Conservation (phyloP, 1,140 invertebrate species). For the Coptotermes formosanus region DNA sequence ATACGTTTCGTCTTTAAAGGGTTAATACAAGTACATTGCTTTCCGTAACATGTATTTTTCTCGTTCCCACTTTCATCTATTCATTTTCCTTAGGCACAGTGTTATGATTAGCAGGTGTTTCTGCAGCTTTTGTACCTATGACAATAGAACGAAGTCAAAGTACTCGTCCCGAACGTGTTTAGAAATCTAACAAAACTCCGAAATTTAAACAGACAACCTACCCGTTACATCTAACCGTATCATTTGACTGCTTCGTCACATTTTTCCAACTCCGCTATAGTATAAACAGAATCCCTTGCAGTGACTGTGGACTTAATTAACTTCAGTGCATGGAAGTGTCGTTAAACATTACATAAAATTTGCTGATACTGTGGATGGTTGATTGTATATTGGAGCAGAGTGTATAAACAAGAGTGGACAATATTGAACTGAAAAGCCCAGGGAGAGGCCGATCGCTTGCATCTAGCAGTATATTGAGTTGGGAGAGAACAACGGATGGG, state of each 20-base stretch:
- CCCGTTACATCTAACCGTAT: background rate
- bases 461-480: conserved; percentile 19
- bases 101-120: no score
- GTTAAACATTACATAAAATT: conserved; percentile 8
- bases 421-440: background rate
- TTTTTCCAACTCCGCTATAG: background rate
- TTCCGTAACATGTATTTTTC: no score
- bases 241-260: background rate
- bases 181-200: no score
- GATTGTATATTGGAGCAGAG: conserved; percentile 1
- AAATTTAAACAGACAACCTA: background rate
- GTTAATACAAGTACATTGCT: no score
- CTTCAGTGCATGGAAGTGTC: background rate
- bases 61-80: no score
- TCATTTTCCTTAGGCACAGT: no score
- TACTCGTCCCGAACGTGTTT: no score
- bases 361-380: background rate
- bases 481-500: background rate
- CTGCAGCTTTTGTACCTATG: no score
- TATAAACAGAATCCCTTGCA: background rate
- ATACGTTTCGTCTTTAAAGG: no score
- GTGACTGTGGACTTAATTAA: background rate
- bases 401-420: conserved; percentile 3
- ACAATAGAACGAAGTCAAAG: no score
- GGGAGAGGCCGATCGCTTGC: background rate